Percentiles rank a stretch among this genome's conserved stretches.
Evolutionary conservation across 2,797 vertebrate genomes (phyloP).

Genomic region (Carapus acus): DNA sequence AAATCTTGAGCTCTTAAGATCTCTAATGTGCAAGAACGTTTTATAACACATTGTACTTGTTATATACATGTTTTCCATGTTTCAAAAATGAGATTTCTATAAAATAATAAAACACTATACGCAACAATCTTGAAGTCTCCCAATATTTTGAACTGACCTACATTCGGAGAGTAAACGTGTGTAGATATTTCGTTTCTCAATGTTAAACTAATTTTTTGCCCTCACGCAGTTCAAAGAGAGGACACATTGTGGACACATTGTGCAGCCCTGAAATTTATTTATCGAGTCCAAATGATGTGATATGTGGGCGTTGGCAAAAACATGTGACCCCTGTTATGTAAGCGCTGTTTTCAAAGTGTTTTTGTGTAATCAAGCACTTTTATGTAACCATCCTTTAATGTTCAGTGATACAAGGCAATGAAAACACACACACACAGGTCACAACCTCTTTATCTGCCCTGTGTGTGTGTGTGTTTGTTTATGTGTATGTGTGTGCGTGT

Average conservation of each 20-base stretch:
- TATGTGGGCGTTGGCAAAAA: not conserved
- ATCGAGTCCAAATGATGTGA: not conserved
- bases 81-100: not conserved
- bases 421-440: not conserved
- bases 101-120: not conserved
- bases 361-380: not conserved
- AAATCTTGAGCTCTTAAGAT: too few relatives aligned
- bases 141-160: slow-evolving; percentile 17
- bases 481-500: not conserved
- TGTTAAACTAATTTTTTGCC: too few relatives aligned
- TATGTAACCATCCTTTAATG: too few relatives aligned
- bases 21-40: slow-evolving; percentile 18
- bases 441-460: too few relatives aligned
- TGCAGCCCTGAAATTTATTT: too few relatives aligned
- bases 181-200: too few relatives aligned
- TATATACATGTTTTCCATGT: slow-evolving; percentile 12
- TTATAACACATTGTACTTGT: slow-evolving; percentile 8
- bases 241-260: too few relatives aligned
- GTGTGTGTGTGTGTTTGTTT: too few relatives aligned
- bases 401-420: slow-evolving; percentile 16
- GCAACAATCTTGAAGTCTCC: slow-evolving; percentile 19
- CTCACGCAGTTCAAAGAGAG: too few relatives aligned
- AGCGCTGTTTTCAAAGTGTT: not conserved
- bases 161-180: too few relatives aligned
- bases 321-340: not conserved